phyloP scores from a whole-genome alignment of 2,888 invertebrate genomes.

The Lagria hirta region DNA sequence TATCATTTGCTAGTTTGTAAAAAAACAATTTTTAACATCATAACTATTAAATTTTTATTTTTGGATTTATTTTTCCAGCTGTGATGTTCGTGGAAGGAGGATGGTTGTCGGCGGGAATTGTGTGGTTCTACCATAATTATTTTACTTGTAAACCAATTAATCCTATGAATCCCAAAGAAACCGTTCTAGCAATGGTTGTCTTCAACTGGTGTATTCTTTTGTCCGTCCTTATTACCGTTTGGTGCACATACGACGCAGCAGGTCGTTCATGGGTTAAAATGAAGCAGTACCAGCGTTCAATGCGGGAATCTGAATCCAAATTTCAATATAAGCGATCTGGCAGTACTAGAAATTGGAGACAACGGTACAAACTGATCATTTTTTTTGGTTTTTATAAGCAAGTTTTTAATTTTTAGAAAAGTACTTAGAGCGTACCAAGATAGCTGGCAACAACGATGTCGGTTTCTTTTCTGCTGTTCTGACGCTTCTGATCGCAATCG shows the following conservation, averaged over 20 bases:
- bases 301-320: slow-evolving; percentile 75
- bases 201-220: slow-evolving; percentile 76
- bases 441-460: slow-evolving; percentile 83
- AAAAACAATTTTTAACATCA: too few relatives aligned
- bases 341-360: slow-evolving; percentile 80
- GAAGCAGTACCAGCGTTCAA: slow-evolving; percentile 82
- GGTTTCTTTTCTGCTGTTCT: slow-evolving; percentile 81
- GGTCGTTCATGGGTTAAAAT: slow-evolving; percentile 88
- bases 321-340: slow-evolving; percentile 76
- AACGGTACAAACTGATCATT: slow-evolving; percentile 60
- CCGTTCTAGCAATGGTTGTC: slow-evolving; percentile 73
- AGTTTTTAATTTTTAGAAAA: slow-evolving; percentile 62
- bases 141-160: slow-evolving; percentile 64
- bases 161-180: slow-evolving; percentile 63
- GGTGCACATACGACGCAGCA: slow-evolving; percentile 87
- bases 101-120: slow-evolving; percentile 72
- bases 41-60: slow-evolving; percentile 6
- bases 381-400: slow-evolving; percentile 4
- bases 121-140: slow-evolving; percentile 72
- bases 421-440: slow-evolving; percentile 84
- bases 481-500: slow-evolving; percentile 73
- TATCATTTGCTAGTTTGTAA: too few relatives aligned
- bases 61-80: slow-evolving; percentile 55
- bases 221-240: slow-evolving; percentile 73
- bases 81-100: slow-evolving; percentile 72